Percentiles rank a stretch among this genome's conserved stretches.
Conservation (phyloP, 30 jellyfish, hydroid and myxozoan species). For the Aurelia sp. region DNA sequence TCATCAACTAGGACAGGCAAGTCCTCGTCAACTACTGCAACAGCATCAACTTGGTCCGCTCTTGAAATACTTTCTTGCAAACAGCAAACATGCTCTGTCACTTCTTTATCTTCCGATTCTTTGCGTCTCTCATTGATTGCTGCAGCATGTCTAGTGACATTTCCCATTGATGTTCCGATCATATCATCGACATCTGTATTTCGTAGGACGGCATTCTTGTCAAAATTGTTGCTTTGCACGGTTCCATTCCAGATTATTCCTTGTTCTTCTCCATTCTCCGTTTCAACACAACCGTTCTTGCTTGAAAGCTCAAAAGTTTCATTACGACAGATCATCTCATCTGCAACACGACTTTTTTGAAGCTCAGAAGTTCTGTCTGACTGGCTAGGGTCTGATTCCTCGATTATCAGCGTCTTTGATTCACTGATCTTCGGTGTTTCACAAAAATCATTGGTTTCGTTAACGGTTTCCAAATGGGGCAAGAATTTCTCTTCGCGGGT, state of each 20-base stretch:
- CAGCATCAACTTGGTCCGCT: no score
- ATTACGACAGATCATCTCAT: no score
- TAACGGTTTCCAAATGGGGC: constrained; percentile 40
- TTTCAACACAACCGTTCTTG: background rate
- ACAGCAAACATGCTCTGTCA: no score
- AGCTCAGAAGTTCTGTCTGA: background rate
- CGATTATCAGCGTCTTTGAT: constrained; percentile 34
- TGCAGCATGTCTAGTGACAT: no score
- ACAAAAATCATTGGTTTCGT: constrained; percentile 1
- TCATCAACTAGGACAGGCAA: no score
- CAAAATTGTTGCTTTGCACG: background rate
- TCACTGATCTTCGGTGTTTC: constrained; percentile 26
- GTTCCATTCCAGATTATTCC: background rate
- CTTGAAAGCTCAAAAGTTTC: background rate
- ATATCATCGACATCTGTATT: background rate
- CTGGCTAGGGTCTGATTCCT: background rate
- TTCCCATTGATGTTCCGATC: background rate
- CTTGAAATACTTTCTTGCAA: no score
- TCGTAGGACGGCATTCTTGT: background rate
- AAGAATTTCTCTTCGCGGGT: constrained; percentile 65
- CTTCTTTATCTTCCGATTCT: no score
- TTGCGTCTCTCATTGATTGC: no score
- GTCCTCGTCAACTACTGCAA: no score
- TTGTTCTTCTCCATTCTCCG: background rate
- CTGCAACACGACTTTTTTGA: background rate